phyloP scores from a whole-genome alignment of 2,113 vertebrate genomes.

The Xenopus laevis region DNA sequence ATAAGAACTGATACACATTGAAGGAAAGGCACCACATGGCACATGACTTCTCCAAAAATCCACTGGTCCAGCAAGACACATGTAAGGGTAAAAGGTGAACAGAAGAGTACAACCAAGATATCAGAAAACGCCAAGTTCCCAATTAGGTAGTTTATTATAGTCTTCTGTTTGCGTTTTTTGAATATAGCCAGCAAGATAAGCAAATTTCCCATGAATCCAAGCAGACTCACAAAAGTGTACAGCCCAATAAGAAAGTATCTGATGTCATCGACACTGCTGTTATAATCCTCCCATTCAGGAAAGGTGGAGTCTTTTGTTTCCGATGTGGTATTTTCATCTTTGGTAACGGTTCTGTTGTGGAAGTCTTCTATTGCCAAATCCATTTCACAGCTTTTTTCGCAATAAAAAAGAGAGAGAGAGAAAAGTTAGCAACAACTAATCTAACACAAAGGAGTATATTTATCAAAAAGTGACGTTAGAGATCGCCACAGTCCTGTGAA shows the following conservation, averaged over 20 bases:
- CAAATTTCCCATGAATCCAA: slow-evolving; percentile 74
- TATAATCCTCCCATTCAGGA: slow-evolving; percentile 74
- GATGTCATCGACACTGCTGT: slow-evolving; percentile 70
- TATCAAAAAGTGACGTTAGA: too few species aligned
- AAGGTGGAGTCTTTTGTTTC: slow-evolving; percentile 55
- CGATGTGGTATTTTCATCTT: slow-evolving; percentile 56
- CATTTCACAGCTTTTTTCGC: slow-evolving; percentile 61
- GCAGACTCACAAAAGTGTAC: slow-evolving; percentile 73
- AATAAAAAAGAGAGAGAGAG: slow-evolving; percentile 45
- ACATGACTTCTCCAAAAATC: slow-evolving; percentile 76
- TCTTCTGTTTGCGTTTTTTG: slow-evolving; percentile 69
- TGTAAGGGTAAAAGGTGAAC: slow-evolving; percentile 73
- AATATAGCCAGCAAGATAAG: slow-evolving; percentile 68
- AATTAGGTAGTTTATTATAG: slow-evolving; percentile 73
- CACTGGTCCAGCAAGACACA: slow-evolving; percentile 73
- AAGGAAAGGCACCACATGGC: slow-evolving; percentile 75
- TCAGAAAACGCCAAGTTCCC: slow-evolving; percentile 78
- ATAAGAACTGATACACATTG: slow-evolving; percentile 74
- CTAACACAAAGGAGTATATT: too few species aligned
- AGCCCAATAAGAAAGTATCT: slow-evolving; percentile 77
- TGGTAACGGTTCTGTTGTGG: slow-evolving; percentile 58
- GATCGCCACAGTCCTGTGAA: too few species aligned
- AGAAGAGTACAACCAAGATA: slow-evolving; percentile 75
- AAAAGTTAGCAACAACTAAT: slow-evolving; percentile 42
- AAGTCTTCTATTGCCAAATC: slow-evolving; percentile 60